These are phyloP conservation scores for Stenodera caucasica DNA, from an alignment of 2,888 invertebrate species.

Conservation along the genomic window DNA sequence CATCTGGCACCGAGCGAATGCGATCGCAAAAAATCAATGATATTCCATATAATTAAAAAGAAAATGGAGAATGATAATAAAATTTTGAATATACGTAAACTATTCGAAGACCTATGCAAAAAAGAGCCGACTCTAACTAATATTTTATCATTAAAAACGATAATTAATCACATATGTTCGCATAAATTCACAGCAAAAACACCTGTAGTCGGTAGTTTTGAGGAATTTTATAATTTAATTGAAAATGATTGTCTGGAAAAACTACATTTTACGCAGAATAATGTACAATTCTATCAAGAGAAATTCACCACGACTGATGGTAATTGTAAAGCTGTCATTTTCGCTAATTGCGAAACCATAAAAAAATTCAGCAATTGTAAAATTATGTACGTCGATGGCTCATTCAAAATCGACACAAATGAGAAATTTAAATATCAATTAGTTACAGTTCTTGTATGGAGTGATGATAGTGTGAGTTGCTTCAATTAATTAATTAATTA, in stretches of 20 bases:
- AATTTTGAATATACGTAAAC: constrained; percentile 45
- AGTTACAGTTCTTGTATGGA: constrained; percentile 50
- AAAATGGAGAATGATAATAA: constrained; percentile 46
- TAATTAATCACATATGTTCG: constrained; percentile 50
- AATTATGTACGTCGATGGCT: constrained; percentile 52
- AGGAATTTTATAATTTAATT: constrained; percentile 46
- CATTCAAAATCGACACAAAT: constrained; percentile 47
- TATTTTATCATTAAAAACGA: constrained; percentile 45
- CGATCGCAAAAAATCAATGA: constrained; percentile 47
- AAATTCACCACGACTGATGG: constrained; percentile 62
- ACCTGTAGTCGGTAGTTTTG: constrained; percentile 42
- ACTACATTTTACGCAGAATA: constrained; percentile 48
- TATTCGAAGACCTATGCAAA: constrained; percentile 48
- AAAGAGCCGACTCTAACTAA: constrained; percentile 43
- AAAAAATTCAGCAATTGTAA: constrained; percentile 43
- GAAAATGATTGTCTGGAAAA: constrained; percentile 45
- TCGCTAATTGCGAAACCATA: constrained; percentile 46
- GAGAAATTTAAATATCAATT: constrained; percentile 49
- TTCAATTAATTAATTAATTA: no score
- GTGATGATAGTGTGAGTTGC: constrained; percentile 49
- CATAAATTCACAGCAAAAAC: constrained; percentile 40
- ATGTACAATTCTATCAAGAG: constrained; percentile 59
- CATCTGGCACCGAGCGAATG: constrained; percentile 38
- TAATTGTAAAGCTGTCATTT: constrained; percentile 46
- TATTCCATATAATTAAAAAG: constrained; percentile 46